Conservation (phyloP, 2,113 vertebrate species). For the Corythaixoides concolor region DNA sequence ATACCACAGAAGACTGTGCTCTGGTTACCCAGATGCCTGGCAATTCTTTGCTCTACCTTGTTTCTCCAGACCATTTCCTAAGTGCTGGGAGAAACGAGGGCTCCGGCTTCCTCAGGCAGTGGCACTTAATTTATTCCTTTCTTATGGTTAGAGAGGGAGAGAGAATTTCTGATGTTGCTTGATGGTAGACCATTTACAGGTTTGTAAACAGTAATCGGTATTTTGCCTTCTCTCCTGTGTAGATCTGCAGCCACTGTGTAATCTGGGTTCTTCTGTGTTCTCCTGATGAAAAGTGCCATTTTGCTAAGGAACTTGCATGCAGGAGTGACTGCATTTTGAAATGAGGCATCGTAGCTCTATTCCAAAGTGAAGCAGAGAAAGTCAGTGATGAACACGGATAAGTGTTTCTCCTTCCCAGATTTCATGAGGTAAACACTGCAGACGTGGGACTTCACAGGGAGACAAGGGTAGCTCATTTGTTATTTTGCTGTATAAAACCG, state of each 20-base stretch:
- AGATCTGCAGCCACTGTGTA: not conserved
- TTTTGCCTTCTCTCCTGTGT: not conserved
- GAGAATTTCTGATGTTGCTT: not conserved
- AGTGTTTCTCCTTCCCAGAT: not conserved
- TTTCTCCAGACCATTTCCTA: not conserved
- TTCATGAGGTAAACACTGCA: not conserved
- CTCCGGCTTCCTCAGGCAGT: not conserved
- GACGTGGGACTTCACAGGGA: not conserved
- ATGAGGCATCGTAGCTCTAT: not conserved
- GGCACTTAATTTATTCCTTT: not conserved
- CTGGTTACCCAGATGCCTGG: not conserved
- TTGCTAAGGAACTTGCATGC: fast-evolving
- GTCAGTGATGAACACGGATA: not conserved
- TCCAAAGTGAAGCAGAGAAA: slow-evolving; percentile 2
- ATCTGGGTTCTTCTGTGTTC: not conserved
- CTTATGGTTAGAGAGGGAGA: not conserved
- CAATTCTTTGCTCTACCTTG: not conserved
- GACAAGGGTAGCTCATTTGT: slow-evolving; percentile 12
- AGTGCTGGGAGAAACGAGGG: not conserved
- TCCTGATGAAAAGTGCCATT: not conserved
- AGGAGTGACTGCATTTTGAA: not conserved
- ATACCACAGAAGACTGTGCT: not conserved
- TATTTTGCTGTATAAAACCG: not conserved
- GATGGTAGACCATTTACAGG: not conserved
- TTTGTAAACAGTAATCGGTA: not conserved